Evolutionary conservation across 2,888 invertebrate genomes (phyloP).

Genomic region (Drosophila fungiperda): DNA sequence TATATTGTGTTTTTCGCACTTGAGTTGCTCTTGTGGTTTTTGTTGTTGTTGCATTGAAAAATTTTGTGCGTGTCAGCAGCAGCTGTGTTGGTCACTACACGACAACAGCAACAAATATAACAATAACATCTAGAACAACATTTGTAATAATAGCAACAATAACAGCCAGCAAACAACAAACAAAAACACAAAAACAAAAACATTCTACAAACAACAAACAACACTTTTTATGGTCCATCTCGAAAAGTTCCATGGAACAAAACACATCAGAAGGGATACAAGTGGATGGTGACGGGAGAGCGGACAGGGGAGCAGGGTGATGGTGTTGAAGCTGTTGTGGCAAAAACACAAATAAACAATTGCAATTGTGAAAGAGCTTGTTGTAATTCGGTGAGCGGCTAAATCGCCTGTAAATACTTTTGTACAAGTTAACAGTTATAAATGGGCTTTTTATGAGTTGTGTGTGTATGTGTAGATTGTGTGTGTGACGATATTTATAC

Average conservation of each 20-base stretch:
- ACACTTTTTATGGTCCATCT: conserved; percentile 61
- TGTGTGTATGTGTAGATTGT: conserved; percentile 19
- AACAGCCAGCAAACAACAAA: conserved; percentile 49
- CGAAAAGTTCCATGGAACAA: conserved; percentile 9
- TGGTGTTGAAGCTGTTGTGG: conserved; percentile 2
- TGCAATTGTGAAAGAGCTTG: conserved; percentile 66
- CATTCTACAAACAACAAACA: conserved; percentile 61
- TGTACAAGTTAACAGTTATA: conserved; percentile 80
- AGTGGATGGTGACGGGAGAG: not conserved
- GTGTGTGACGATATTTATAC: conserved; percentile 67
- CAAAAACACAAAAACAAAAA: conserved; percentile 45
- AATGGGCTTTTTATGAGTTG: conserved; percentile 79
- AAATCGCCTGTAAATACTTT: conserved; percentile 80
- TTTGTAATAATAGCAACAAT: conserved; percentile 70
- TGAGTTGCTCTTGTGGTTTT: conserved; percentile 45
- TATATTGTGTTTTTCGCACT: conserved; percentile 46
- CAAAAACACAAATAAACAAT: conserved; percentile 71
- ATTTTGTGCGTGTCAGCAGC: conserved; percentile 78
- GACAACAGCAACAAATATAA: conserved; percentile 38
- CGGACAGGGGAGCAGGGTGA: not conserved
- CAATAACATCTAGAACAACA: conserved; percentile 38
- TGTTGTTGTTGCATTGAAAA: conserved; percentile 61
- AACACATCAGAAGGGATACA: not conserved
- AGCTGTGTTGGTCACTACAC: conserved; percentile 63
- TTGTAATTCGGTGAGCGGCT: conserved; percentile 76